Percentiles rank a stretch among this genome's conserved stretches.
Conservation (phyloP, 2,888 invertebrate species). For the Lithophane leautieri region DNA sequence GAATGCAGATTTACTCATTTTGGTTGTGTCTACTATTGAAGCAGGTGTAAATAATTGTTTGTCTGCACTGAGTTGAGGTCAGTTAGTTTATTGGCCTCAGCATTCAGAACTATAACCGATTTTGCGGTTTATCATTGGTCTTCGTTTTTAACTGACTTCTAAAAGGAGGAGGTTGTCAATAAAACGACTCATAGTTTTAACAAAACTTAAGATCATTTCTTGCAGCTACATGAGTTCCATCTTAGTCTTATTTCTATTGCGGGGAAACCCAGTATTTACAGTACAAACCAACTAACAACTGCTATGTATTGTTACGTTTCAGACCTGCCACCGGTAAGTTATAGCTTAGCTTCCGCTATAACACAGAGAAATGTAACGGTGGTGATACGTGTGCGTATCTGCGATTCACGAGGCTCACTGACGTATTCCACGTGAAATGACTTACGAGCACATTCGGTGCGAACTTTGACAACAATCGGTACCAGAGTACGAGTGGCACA, state of each 20-base stretch:
- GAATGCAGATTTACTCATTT: slow-evolving; percentile 27
- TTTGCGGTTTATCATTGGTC: slow-evolving; percentile 1
- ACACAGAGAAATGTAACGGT: slow-evolving; percentile 30
- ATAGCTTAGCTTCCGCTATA: slow-evolving; percentile 13
- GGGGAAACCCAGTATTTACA: not conserved
- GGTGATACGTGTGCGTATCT: slow-evolving; percentile 27
- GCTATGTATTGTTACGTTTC: slow-evolving; percentile 15
- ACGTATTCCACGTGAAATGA: slow-evolving; percentile 57
- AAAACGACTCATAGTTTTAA: slow-evolving; percentile 10
- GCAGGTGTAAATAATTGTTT: slow-evolving; percentile 10
- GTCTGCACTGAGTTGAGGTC: not conserved
- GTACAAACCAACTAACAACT: not conserved
- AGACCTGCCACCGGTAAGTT: not conserved
- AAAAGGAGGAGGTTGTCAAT: not conserved
- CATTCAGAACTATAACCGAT: not conserved
- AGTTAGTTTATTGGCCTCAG: slow-evolving; percentile 15
- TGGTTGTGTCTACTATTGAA: not conserved
- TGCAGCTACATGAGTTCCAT: not conserved
- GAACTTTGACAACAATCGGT: slow-evolving; percentile 76
- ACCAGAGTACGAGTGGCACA: slow-evolving; percentile 78
- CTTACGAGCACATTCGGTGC: slow-evolving; percentile 50
- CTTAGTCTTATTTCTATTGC: not conserved
- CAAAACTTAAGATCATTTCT: not conserved
- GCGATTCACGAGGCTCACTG: slow-evolving; percentile 39
- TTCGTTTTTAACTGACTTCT: slow-evolving; percentile 8